These are phyloP conservation scores for Drosophila nebulosa DNA, from an alignment of 1,140 invertebrate genomes.

Conservation along the genomic window DNA sequence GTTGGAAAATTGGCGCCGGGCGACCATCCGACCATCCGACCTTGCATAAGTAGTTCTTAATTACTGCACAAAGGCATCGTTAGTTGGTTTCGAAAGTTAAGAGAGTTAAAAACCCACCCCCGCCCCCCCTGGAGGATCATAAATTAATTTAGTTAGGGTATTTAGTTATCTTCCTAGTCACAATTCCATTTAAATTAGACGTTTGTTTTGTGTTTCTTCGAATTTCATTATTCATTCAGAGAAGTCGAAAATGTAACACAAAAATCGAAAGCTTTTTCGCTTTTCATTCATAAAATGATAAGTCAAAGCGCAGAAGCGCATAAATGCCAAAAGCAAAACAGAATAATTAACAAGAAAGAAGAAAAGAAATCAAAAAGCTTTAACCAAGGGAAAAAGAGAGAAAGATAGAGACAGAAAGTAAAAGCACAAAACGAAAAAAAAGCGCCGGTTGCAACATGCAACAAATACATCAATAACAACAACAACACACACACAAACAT, in stretches of 20 bases:
- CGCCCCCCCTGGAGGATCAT: not conserved
- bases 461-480: constrained; percentile 35
- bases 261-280: constrained; percentile 13
- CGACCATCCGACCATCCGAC: no score
- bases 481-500: constrained; percentile 32
- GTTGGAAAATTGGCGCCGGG: not conserved
- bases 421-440: not conserved
- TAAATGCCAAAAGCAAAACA: constrained; percentile 34
- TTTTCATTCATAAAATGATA: constrained; percentile 66
- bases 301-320: constrained; percentile 48
- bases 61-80: constrained; percentile 5
- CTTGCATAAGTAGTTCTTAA: constrained; percentile 7
- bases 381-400: not conserved
- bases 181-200: not conserved
- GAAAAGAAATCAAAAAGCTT: constrained; percentile 38
- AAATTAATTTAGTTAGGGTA: not conserved
- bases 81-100: not conserved
- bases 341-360: constrained; percentile 23
- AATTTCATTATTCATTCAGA: not conserved
- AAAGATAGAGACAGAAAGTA: not conserved
- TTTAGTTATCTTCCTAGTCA: not conserved
- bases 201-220: no score
- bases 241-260: constrained; percentile 4
- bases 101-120: not conserved
- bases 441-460: constrained; percentile 36